Base-by-base conservation (phyloP, 2,888 invertebrate species). In the Agrotis ipsilon region DNA sequence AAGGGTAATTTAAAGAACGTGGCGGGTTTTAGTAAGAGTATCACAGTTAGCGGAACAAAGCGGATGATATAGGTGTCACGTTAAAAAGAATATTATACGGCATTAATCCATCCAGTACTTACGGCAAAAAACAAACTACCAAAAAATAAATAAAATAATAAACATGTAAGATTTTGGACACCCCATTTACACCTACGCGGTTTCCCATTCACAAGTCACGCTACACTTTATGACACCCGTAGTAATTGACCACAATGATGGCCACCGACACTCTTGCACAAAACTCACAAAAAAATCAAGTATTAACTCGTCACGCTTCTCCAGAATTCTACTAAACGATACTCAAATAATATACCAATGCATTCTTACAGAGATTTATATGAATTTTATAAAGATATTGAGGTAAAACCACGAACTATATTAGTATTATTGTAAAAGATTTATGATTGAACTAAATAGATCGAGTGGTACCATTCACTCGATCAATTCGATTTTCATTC, bases 221-320 rank as follows among this genome's bases (percentile, higher is more conserved):
- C 87, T 84, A 88, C 83, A 88, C 88, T 90, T 90, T 87, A 89
- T 85, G 95, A 94, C 95, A 94, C 85, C 90, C 95, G 91, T 94
- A 92, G 91, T 94, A 95, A 95, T 94, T 90, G 93, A 81, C 83
- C 77, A 86, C 88, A 88, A 93, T 92, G 90, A 92, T 87, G 64
- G 45, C 62, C n/a, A 72, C 86, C 89, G 90, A 90, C 90, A 91
- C 88, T 81, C 81, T 80, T 79, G 85, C 86, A 84, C 84, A 83
- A 83, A 80, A 72, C 83, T 77, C 68, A 78, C 83, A 89, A 89
- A 89, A 32, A 89, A 87, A 80, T 68, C 57, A 18, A n/a, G 51
- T 88, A 93, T 93, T 85, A 90, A 93, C 88, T 90, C 90, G 94
- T 93, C 92, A 94, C 93, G 93, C 85, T 88, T 81, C 72, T 87